Conservation (phyloP, 2,797 vertebrate genomes). For the Sebastes taczanowskii region DNA sequence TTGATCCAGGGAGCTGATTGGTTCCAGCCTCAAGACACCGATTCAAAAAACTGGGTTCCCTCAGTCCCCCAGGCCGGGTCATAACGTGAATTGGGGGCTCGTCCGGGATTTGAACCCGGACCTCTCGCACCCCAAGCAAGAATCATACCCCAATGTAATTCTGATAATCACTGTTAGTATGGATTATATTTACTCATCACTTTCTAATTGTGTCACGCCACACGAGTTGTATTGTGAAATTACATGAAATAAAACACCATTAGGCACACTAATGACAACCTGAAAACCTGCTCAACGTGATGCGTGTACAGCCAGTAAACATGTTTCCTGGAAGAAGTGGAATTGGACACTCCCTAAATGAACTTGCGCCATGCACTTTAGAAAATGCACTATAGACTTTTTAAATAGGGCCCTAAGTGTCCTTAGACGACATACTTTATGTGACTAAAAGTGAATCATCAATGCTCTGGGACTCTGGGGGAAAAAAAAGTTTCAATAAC, state of each 20-base stretch:
- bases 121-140: too few relatives aligned
- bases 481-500: background rate
- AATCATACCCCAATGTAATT: background rate
- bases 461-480: background rate
- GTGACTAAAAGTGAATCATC: background rate
- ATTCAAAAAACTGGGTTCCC: too few relatives aligned
- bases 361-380: too few relatives aligned
- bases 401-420: too few relatives aligned
- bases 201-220: background rate
- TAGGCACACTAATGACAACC: background rate
- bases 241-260: background rate
- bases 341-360: too few relatives aligned
- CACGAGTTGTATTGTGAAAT: background rate
- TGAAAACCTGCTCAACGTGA: background rate
- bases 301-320: conserved; percentile 15
- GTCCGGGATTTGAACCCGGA: conserved; percentile 82
- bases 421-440: background rate
- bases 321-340: background rate
- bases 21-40: too few relatives aligned
- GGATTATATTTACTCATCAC: background rate
- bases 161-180: background rate
- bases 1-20: too few relatives aligned
- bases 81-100: conserved; percentile 59
- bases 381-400: too few relatives aligned
- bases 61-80: too few relatives aligned